A percentile compares a stretch with the other conserved stretches of the same genome.
phyloP scores from a whole-genome alignment of 2,888 invertebrate species.

The Cotesia congregata region DNA sequence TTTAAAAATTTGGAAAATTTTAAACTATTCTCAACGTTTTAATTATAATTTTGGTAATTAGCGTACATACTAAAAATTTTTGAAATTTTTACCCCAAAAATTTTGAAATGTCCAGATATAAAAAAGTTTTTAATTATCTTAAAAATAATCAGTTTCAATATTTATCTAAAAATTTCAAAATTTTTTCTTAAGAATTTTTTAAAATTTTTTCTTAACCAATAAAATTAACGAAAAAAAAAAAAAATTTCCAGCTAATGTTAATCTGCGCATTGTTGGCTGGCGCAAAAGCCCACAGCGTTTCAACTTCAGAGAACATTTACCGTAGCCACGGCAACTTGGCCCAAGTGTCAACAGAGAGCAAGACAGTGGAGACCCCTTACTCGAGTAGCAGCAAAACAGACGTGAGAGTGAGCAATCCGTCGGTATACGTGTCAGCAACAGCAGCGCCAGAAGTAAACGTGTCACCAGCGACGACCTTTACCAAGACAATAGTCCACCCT shows the following conservation, averaged over 20 bases:
- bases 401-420: conserved; percentile 77
- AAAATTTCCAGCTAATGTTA: conserved; percentile 66
- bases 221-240: neutral
- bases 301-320: conserved; percentile 70
- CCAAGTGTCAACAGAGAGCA: conserved; percentile 76
- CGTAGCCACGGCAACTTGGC: conserved; percentile 77
- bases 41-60: neutral
- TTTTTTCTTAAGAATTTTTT: no score
- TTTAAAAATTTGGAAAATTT: no score
- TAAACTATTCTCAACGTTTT: neutral
- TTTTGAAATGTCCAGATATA: no score
- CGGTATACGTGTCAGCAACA: conserved; percentile 34
- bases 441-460: conserved; percentile 32
- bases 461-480: conserved; percentile 35
- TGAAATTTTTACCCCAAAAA: neutral
- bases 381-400: conserved; percentile 80
- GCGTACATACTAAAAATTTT: neutral
- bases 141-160: no score
- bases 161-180: no score
- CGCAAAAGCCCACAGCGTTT: conserved; percentile 67
- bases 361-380: conserved; percentile 81
- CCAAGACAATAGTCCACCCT: conserved; percentile 8
- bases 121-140: no score
- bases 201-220: no score
- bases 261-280: conserved; percentile 69